Conservation (phyloP, 30 jellyfish, hydroid and myxozoan species). For the Mastigias papua region DNA sequence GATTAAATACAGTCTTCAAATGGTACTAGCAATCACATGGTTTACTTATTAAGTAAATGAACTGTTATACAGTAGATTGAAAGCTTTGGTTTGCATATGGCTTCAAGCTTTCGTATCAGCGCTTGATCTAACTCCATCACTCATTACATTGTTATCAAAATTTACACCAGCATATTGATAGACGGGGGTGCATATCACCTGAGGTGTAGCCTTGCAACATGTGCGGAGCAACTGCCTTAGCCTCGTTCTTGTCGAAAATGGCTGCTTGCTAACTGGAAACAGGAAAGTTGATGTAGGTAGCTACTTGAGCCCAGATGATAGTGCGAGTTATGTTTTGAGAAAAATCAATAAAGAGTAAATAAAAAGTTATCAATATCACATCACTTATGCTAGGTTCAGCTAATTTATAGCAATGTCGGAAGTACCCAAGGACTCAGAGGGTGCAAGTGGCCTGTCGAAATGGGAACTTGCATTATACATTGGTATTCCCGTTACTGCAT, state of each 20-base stretch:
- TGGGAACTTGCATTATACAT: slow-evolving; percentile 91
- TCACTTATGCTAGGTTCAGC: neutral
- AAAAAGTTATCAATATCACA: neutral
- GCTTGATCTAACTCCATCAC: too few species aligned
- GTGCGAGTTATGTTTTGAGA: neutral
- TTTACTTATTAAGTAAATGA: too few species aligned
- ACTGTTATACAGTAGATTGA: too few species aligned
- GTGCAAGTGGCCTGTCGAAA: slow-evolving; percentile 66
- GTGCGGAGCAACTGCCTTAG: slow-evolving; percentile 52
- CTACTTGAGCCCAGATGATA: too few species aligned
- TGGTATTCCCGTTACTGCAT: slow-evolving; percentile 95
- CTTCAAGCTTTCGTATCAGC: too few species aligned
- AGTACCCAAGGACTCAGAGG: slow-evolving; percentile 57
- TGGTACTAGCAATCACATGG: too few species aligned
- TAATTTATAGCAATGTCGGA: slow-evolving; percentile 29
- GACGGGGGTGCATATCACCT: neutral
- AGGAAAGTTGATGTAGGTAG: too few species aligned
- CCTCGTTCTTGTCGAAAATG: slow-evolving; percentile 20
- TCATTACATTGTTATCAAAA: too few species aligned
- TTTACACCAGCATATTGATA: neutral
- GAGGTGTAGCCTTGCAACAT: neutral
- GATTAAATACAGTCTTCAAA: too few species aligned
- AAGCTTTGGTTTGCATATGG: too few species aligned
- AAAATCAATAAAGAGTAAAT: neutral
- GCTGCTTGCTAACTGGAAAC: slow-evolving; percentile 14